These are phyloP conservation scores for Astur gentilis DNA, from an alignment of 2,113 vertebrate species.

Conservation along the genomic window DNA sequence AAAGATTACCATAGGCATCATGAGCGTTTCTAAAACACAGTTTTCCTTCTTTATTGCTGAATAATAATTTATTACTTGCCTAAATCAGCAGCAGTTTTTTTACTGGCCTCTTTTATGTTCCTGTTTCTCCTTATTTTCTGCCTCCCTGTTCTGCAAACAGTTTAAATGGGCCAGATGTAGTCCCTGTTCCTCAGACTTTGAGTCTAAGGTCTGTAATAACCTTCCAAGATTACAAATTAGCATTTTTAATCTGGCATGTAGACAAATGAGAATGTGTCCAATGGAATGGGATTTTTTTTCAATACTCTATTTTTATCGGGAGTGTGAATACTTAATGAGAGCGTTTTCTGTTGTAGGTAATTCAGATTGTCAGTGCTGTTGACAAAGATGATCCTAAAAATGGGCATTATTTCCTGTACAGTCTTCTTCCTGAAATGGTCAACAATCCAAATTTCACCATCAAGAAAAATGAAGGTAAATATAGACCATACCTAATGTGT, in stretches of 20 bases:
- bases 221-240: not conserved
- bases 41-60: not conserved
- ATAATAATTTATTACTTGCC: not conserved
- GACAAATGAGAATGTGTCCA: not conserved
- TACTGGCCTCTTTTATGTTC: not conserved
- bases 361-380: conserved; percentile 92
- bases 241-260: not conserved
- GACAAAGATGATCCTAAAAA: conserved; percentile 95
- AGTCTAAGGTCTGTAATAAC: not conserved
- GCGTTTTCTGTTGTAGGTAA: conserved; percentile 80
- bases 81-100: not conserved
- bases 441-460: conserved; percentile 99
- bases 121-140: not conserved
- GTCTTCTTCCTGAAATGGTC: conserved; percentile 90
- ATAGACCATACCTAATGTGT: not conserved
- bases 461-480: conserved; percentile 92
- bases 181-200: not conserved
- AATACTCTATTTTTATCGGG: not conserved
- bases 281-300: not conserved
- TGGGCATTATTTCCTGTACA: conserved; percentile 94
- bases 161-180: not conserved
- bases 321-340: conserved; percentile 3
- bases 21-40: not conserved
- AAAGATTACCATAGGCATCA: not conserved
- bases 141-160: not conserved